These are phyloP conservation scores for Pituophis catenifer DNA, from an alignment of 2,113 vertebrate species.

Conservation along the genomic window DNA sequence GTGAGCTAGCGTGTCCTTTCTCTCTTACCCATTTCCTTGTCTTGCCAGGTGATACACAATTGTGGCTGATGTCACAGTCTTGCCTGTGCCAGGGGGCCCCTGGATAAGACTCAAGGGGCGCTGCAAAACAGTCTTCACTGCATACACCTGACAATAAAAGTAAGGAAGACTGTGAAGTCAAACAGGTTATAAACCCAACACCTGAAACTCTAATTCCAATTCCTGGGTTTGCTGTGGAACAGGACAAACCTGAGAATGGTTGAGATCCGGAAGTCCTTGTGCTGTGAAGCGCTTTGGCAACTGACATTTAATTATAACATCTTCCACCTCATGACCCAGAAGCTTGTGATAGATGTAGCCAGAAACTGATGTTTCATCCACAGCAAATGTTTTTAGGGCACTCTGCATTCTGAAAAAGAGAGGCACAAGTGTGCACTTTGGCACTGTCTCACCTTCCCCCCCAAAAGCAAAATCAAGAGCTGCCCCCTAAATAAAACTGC, in stretches of 20 bases:
- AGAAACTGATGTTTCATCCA: slow-evolving; percentile 96
- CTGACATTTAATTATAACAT: slow-evolving; percentile 98
- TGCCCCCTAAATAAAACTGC: not conserved
- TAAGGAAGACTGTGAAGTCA: not conserved
- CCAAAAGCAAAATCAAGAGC: not conserved
- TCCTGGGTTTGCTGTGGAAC: accelerated
- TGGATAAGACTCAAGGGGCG: slow-evolving; percentile 97
- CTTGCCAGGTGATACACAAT: slow-evolving; percentile 96
- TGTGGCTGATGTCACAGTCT: slow-evolving; percentile 97
- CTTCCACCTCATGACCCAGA: slow-evolving; percentile 94
- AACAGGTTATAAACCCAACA: accelerated
- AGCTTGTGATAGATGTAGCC: slow-evolving; percentile 99
- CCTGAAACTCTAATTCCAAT: accelerated
- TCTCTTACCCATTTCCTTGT: slow-evolving; percentile 91
- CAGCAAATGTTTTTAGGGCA: slow-evolving; percentile 93
- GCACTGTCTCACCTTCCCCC: not conserved
- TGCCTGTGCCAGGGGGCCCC: slow-evolving; percentile 95
- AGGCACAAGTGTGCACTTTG: not conserved
- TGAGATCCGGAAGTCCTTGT: slow-evolving; percentile 95
- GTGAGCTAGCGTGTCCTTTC: not conserved
- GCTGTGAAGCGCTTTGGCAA: slow-evolving; percentile 97
- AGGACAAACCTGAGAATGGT: slow-evolving; percentile 89
- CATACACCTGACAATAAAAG: slow-evolving; percentile 81
- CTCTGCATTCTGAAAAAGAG: slow-evolving; percentile 89
- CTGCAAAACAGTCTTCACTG: slow-evolving; percentile 96